Percentiles rank a stretch among this genome's conserved stretches.
phyloP scores from a whole-genome alignment of 2,797 vertebrate genomes.

The Myiotriccus ornatus region DNA sequence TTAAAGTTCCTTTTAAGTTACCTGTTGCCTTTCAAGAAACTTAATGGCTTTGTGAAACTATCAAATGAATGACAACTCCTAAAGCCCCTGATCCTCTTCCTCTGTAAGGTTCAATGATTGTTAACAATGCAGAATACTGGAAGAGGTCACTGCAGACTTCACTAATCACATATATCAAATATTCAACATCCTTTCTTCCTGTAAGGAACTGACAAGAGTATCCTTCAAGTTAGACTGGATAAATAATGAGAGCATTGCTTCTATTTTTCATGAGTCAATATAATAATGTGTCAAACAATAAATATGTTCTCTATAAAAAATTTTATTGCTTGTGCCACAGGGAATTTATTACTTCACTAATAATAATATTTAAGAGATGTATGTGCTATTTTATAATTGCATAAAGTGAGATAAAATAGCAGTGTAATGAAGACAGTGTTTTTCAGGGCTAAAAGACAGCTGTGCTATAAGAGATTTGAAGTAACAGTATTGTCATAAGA shows the following conservation, averaged over 20 bases:
- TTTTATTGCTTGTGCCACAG: neutral
- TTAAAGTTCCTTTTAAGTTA: neutral
- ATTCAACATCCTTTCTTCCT: slow-evolving; percentile 10
- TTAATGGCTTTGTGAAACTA: neutral
- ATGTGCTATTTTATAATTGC: neutral
- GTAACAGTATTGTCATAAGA: neutral
- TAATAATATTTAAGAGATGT: neutral
- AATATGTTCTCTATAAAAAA: neutral
- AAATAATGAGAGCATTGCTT: slow-evolving; percentile 1
- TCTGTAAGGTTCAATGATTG: neutral
- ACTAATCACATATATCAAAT: slow-evolving; percentile 19
- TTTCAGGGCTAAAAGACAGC: neutral
- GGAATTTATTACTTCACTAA: neutral
- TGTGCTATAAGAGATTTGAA: neutral
- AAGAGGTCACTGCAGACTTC: neutral
- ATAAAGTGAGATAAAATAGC: neutral
- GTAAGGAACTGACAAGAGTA: neutral
- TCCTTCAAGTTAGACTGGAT: neutral
- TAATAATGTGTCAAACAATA: slow-evolving; percentile 27
- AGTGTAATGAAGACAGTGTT: neutral
- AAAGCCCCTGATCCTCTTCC: neutral
- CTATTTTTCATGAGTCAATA: slow-evolving; percentile 8
- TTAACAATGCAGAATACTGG: neutral
- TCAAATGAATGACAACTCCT: neutral
- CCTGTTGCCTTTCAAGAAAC: neutral